These are phyloP conservation scores for Helicolenus hilgendorfi DNA, from an alignment of 2,797 vertebrate species.

Conservation along the genomic window DNA sequence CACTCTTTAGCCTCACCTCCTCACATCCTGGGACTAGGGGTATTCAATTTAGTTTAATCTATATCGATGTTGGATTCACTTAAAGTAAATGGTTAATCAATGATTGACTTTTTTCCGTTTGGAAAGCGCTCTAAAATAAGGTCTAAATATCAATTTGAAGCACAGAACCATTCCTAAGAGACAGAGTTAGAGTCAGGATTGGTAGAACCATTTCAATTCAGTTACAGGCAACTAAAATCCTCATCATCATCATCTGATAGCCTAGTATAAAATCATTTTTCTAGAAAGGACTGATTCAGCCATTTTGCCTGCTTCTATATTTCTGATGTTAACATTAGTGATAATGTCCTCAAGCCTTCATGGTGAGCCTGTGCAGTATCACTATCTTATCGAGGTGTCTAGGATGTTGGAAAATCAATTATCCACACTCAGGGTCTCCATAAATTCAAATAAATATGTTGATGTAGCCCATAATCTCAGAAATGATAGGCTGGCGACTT, in stretches of 20 bases:
- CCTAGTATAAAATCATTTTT: background rate
- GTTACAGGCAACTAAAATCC: background rate
- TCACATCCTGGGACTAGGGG: conserved; percentile 16
- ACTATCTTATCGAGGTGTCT: background rate
- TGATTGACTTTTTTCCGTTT: background rate
- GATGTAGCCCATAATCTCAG: background rate
- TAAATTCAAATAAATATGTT: background rate
- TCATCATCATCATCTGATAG: background rate
- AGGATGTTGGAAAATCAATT: background rate
- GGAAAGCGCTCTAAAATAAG: background rate
- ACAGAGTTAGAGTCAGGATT: background rate
- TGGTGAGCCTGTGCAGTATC: background rate
- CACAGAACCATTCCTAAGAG: background rate
- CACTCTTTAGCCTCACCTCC: conserved; percentile 39
- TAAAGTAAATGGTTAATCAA: conserved; percentile 31
- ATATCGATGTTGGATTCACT: conserved; percentile 10
- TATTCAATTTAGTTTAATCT: conserved; percentile 29
- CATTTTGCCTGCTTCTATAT: too few species aligned
- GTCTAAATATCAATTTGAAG: conserved; percentile 5
- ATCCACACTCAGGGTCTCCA: background rate
- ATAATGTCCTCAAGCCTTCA: background rate
- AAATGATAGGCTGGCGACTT: too few species aligned
- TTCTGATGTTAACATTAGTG: background rate
- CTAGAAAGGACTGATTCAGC: background rate
- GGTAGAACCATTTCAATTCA: background rate